These are phyloP conservation scores for Diloba caeruleocephala DNA, from an alignment of 2,888 invertebrate genomes.

Conservation along the genomic window DNA sequence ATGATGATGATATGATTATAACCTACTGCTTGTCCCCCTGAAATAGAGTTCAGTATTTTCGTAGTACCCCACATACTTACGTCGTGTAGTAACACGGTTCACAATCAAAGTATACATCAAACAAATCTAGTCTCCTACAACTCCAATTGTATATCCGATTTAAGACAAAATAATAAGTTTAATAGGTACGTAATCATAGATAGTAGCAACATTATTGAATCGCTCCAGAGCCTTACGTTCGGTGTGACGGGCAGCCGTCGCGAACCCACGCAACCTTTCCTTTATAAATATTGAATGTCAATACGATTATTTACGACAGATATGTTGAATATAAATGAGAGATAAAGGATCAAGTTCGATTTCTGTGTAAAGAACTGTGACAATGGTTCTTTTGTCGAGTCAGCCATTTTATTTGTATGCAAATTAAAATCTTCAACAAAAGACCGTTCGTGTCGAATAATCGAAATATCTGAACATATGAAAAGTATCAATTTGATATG, in stretches of 20 bases:
- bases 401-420: constrained; percentile 87
- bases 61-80: no score
- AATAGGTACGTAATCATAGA: constrained; percentile 39
- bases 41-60: no score
- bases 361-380: constrained; percentile 80
- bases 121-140: no score
- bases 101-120: no score
- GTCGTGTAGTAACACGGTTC: no score
- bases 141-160: constrained; percentile 7
- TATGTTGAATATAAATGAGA: constrained; percentile 86
- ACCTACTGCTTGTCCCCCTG: no score
- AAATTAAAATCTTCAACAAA: constrained; percentile 77
- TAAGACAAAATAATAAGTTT: constrained; percentile 27
- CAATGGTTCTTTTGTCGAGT: constrained; percentile 84
- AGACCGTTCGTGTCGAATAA: constrained; percentile 66
- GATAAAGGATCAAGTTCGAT: constrained; percentile 83
- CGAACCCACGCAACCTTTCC: constrained; percentile 84
- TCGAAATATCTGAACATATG: constrained; percentile 62
- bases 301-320: constrained; percentile 84
- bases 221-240: constrained; percentile 46
- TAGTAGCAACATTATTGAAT: constrained; percentile 49
- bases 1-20: no score
- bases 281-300: constrained; percentile 87
- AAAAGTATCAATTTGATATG: constrained; percentile 56
- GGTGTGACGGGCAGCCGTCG: constrained; percentile 61